A percentile compares a stretch with the other conserved stretches of the same genome.
Evolutionary conservation across 2,113 vertebrate genomes (phyloP).

Genomic region (Megaptera novaeangliae): DNA sequence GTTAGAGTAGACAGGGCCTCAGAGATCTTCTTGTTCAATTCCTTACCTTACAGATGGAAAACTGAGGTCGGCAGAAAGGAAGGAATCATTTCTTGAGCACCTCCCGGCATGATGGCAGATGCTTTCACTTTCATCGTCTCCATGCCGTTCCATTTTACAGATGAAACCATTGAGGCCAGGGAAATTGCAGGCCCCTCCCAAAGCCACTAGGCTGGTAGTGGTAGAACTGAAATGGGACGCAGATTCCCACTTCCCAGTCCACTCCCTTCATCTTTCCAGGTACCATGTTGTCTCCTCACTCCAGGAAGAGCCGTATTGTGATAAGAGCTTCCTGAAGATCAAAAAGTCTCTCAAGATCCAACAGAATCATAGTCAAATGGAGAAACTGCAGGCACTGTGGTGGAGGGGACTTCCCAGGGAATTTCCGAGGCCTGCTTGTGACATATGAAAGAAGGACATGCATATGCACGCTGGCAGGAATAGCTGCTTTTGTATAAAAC

Average conservation of each 20-base stretch:
- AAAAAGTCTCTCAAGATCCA: conserved; percentile 33
- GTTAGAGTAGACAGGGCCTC: neutral
- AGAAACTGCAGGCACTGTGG: neutral
- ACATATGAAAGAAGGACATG: conserved; percentile 42
- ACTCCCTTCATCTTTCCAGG: neutral
- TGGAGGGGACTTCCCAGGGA: conserved; percentile 39
- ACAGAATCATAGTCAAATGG: neutral
- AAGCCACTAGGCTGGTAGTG: neutral
- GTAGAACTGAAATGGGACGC: neutral
- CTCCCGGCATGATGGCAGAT: neutral
- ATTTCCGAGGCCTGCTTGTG: conserved; percentile 29
- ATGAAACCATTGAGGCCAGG: neutral
- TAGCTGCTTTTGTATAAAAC: neutral
- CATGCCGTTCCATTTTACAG: neutral
- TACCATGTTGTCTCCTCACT: neutral
- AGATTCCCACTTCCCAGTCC: neutral
- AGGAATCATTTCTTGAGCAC: neutral
- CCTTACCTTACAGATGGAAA: neutral
- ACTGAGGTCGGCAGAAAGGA: neutral
- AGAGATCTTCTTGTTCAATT: neutral
- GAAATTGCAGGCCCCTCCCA: neutral
- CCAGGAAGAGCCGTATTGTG: neutral
- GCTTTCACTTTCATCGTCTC: fast-evolving
- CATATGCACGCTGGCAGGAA: conserved; percentile 9
- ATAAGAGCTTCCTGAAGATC: conserved; percentile 27